phyloP scores from a whole-genome alignment of 2,113 vertebrate genomes.

The Pogona vitticeps region DNA sequence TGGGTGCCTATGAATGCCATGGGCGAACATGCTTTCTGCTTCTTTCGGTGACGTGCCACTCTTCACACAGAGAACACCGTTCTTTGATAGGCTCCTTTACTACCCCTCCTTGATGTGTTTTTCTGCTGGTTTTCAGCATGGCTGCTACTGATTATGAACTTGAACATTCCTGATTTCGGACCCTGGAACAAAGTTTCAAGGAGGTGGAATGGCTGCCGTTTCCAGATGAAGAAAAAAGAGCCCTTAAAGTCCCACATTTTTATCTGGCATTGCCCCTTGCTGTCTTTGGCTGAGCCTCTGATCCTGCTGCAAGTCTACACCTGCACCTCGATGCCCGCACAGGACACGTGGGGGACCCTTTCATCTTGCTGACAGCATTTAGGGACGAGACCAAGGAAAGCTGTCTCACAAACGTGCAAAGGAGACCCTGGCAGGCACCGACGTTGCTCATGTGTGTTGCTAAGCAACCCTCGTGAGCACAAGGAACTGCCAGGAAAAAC shows the following conservation, averaged over 20 bases:
- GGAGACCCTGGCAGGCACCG: conserved; percentile 12
- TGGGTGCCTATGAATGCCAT: too few relatives aligned
- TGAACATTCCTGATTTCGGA: conserved; percentile 15
- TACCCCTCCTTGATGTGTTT: conserved; percentile 19
- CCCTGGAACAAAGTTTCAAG: conserved; percentile 17
- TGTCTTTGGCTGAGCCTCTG: conserved; percentile 14
- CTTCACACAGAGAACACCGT: background rate
- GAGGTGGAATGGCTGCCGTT: background rate
- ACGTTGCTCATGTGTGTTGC: conserved; percentile 39
- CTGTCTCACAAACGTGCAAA: conserved; percentile 38
- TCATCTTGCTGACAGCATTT: conserved; percentile 41
- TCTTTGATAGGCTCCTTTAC: background rate
- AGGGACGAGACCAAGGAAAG: conserved; percentile 32
- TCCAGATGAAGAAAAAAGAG: fast-evolving
- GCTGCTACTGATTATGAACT: conserved; percentile 18
- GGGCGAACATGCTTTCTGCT: background rate
- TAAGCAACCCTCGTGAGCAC: conserved; percentile 40
- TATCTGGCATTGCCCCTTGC: conserved; percentile 15
- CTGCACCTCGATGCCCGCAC: conserved; percentile 29
- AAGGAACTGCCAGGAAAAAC: conserved; percentile 37
- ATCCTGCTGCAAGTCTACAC: conserved; percentile 23
- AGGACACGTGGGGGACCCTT: conserved; percentile 36
- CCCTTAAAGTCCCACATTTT: background rate
- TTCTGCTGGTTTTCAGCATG: conserved; percentile 23
- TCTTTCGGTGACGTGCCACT: background rate